Percentiles rank a stretch among this genome's conserved stretches.
Evolutionary conservation across 2,888 invertebrate genomes (phyloP).

Genomic region (Trachelus stipa): DNA sequence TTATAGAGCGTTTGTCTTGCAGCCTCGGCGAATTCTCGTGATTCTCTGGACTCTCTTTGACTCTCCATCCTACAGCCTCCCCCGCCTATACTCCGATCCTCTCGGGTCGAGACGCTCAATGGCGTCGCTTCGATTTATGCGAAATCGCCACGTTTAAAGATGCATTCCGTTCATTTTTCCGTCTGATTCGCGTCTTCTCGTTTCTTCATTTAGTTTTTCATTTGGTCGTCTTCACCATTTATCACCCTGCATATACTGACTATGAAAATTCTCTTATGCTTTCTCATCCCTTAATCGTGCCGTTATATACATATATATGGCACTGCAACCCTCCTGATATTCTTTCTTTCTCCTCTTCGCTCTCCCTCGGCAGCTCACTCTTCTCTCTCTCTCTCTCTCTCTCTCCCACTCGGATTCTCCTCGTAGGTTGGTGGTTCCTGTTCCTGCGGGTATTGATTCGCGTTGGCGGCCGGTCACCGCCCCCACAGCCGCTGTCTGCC

Average conservation of each 20-base stretch:
- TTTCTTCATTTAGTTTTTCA: conserved; percentile 1
- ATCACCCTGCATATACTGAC: not conserved
- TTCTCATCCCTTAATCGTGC: conserved; percentile 14
- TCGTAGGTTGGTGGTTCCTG: conserved; percentile 61
- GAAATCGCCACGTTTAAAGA: not conserved
- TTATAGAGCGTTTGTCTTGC: not conserved
- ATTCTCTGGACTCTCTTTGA: conserved; percentile 2
- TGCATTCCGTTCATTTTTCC: not conserved
- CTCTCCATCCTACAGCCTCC: not conserved
- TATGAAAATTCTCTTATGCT: conserved; percentile 20
- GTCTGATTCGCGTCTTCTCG: not conserved
- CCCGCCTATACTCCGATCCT: not conserved
- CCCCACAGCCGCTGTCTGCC: conserved; percentile 65
- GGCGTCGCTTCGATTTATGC: not conserved
- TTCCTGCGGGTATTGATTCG: conserved; percentile 68
- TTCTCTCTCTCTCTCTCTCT: conserved; percentile 21
- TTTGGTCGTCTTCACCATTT: conserved; percentile 6
- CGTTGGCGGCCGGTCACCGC: conserved; percentile 67
- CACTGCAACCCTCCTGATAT: conserved; percentile 6
- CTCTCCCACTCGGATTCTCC: conserved; percentile 27
- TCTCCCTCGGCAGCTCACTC: conserved; percentile 23
- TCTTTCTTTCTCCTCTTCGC: conserved; percentile 32
- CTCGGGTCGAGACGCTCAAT: not conserved
- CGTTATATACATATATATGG: not conserved
- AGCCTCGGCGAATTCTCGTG: not conserved